phyloP scores from a whole-genome alignment of 2,797 vertebrate genomes.

The Crocodylus rhombifer region DNA sequence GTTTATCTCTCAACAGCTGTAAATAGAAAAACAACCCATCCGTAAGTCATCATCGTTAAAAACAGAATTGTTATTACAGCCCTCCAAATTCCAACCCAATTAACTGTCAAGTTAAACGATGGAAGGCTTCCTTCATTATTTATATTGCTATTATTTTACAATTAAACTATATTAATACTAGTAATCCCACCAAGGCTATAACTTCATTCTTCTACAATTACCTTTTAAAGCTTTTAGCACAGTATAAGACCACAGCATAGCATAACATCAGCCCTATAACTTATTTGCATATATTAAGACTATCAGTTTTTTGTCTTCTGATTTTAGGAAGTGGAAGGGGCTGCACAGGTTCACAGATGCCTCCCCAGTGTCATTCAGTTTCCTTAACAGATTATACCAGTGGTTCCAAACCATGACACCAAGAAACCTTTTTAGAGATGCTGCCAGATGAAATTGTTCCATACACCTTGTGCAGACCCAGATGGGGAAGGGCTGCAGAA shows the following conservation, averaged over 20 bases:
- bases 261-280: not conserved
- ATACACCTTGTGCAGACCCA: too few species aligned
- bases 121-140: too few species aligned
- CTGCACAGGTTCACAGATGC: not conserved
- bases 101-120: too few species aligned
- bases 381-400: not conserved
- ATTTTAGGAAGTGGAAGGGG: not conserved
- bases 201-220: not conserved
- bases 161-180: too few species aligned
- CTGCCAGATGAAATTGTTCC: too few species aligned
- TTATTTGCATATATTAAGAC: not conserved
- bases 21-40: not conserved
- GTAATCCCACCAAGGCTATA: too few species aligned
- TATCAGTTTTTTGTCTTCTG: accelerated
- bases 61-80: not conserved
- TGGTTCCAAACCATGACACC: too few species aligned
- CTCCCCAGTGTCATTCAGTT: not conserved
- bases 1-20: constrained; percentile 72
- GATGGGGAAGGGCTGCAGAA: too few species aligned
- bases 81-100: not conserved
- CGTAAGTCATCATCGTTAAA: not conserved
- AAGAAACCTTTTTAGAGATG: too few species aligned
- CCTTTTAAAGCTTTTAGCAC: accelerated
- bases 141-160: too few species aligned
- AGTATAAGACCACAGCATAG: too few species aligned